Conservation (phyloP, 2,888 invertebrate species). For the Listrodromus nycthemerus region DNA sequence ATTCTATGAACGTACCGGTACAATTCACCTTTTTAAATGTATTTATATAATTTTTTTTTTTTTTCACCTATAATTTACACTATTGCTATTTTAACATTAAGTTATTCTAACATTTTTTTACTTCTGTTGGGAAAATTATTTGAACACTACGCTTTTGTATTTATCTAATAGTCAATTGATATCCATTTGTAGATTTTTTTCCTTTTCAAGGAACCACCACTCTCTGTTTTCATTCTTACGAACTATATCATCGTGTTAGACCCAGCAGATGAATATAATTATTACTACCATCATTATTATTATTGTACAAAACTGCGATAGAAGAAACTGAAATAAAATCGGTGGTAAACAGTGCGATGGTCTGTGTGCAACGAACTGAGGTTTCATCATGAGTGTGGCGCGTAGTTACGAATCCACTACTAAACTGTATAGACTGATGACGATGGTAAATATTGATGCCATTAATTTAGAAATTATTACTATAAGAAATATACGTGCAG, state of each 20-base stretch:
- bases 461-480: conserved; percentile 46
- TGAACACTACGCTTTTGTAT: conserved; percentile 75
- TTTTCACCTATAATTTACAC: conserved; percentile 53
- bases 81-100: conserved; percentile 71
- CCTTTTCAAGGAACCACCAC: conserved; percentile 55
- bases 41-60: conserved; percentile 42
- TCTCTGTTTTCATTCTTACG: conserved; percentile 41
- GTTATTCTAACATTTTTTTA: conserved; percentile 71
- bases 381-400: conserved; percentile 71
- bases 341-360: conserved; percentile 41
- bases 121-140: conserved; percentile 77
- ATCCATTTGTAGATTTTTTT: conserved; percentile 51
- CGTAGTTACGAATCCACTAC: conserved; percentile 79
- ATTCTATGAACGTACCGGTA: conserved; percentile 41
- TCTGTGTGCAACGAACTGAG: conserved; percentile 44
- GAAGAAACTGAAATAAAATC: conserved; percentile 16
- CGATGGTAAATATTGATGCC: conserved; percentile 67
- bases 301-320: conserved; percentile 52
- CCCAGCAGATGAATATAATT: conserved; percentile 15
- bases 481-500: conserved; percentile 25
- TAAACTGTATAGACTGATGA: conserved; percentile 79
- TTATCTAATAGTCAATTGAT: conserved; percentile 30
- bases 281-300: conserved; percentile 11
- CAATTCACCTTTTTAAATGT: conserved; percentile 48
- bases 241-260: conserved; percentile 30